Evolutionary conservation across 1,140 invertebrate genomes (phyloP), one percentile per base, ranked within the genome.

Genomic region (Danaus melanippus): DNA sequence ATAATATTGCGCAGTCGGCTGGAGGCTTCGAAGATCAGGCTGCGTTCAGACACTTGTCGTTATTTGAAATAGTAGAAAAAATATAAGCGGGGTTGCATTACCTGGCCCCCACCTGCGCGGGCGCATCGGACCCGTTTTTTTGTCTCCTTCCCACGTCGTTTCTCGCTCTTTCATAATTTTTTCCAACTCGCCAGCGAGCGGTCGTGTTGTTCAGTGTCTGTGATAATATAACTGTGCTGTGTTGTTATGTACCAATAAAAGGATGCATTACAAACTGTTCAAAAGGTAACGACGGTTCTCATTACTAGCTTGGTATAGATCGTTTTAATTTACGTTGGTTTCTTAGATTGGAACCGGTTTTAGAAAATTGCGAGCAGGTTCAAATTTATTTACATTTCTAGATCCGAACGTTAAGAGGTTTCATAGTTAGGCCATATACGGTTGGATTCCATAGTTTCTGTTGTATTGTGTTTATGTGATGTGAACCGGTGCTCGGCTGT

Each of bases 261-360:
- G 73, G 74, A 84, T 84, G 81, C 81, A 84, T 66, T 84, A 82
- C 62, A 84, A 84, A 63, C 66, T 84, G 39, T 83, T 84, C 46
- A 84, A 80, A 67, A 82, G 81, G 81, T 84, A 84, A 59, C 21
- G 21, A 5, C 21, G 21, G 7, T 8, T 32, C 2, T 32, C 21
- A 32, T 32, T 40, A 49, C 32, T 40, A 40, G 47, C 12, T 12
- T 49, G 10, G n/a, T 41, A 12, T 42, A 32, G 21, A 32, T 12
- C 39, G 49, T 42, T 50, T 50, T 50, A 42, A 50, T 50, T 50
- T 42, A 15, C 12, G 17, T 17, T 50, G 10, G 32, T 42, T 39
- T n/a, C 15, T 12, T 42, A 42, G 21, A 32, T 32, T 7, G 21
- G 21, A 32, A 51, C 50, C 41, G 50, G 50, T 51, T 51, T 51